Evolutionary conservation across 1,140 invertebrate genomes (phyloP), one percentile per base, ranked within the genome.

Genomic region (Aphelinus atriplicis): DNA sequence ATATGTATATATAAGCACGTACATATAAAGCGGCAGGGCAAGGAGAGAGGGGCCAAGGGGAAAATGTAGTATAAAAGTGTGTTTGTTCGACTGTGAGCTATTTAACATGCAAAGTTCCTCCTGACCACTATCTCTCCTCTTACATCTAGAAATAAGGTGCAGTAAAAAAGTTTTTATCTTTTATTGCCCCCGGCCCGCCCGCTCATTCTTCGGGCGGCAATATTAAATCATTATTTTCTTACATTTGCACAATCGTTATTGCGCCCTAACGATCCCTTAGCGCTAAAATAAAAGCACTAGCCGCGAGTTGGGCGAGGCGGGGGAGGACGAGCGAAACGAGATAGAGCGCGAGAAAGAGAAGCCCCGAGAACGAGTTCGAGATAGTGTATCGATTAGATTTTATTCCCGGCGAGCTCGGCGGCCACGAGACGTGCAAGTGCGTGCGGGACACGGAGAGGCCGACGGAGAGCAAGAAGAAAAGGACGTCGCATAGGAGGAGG

Each of bases 141-240:
- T 55, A 67, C 64, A 73, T 73, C 72, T 63, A 53, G 67, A 75
- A 65, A 71, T 55, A 61, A 47, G 62, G 53, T 9, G 51, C 47
- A 62, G 62, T 67, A 68, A 67, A 73, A 73, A 74, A 74, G 57
- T 68, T 74, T 74, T 47, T 55, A 74, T 68, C 72, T 68, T 55
- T 73, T 73, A 73, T 73, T 68, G 63, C 72, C 64, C 48, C 26
- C 26, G 26, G 26, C 26, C 26, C 26, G 26, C 26, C 26, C 26
- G 26, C 26, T 26, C 26, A 26, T 53, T 53, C 9, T 53, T 6
- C 51, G 51, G 51, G 55, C 73, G 68, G 73, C 66, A 75, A 75
- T 75, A 75, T 75, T 69, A 75, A 75, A 75, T 75, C 66, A 75
- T 75, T 70, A 75, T 75, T 75, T 75, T 75, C 73, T 75, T 75